phyloP scores from a whole-genome alignment of 2,888 invertebrate genomes.

The Crocallis elinguaria region DNA sequence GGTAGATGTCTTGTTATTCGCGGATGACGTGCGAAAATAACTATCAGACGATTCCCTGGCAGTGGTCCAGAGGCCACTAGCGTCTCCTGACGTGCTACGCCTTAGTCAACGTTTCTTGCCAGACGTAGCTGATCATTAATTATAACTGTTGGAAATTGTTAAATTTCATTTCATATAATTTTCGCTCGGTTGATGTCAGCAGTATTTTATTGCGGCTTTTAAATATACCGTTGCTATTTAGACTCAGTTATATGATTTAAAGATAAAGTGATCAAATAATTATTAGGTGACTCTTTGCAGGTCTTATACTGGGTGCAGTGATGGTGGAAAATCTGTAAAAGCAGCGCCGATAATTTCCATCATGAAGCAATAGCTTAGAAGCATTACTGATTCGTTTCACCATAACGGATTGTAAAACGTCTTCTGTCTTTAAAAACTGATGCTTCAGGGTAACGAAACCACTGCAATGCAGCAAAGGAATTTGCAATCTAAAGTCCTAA shows the following conservation, averaged over 20 bases:
- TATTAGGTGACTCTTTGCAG: background rate
- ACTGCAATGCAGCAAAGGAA: too few relatives aligned
- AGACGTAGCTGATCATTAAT: slow-evolving; percentile 39
- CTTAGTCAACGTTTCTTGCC: slow-evolving; percentile 53
- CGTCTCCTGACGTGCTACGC: slow-evolving; percentile 59
- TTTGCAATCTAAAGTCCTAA: too few relatives aligned
- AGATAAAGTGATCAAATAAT: background rate
- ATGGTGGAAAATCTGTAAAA: too few relatives aligned
- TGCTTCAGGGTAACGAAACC: too few relatives aligned
- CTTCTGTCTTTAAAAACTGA: too few relatives aligned
- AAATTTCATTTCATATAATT: slow-evolving; percentile 28
- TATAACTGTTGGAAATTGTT: slow-evolving; percentile 33
- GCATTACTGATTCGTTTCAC: too few relatives aligned
- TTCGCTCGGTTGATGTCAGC: slow-evolving; percentile 26
- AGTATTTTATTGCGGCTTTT: slow-evolving; percentile 12
- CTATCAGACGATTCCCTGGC: slow-evolving; percentile 75
- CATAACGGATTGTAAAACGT: too few relatives aligned
- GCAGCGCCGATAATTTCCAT: too few relatives aligned
- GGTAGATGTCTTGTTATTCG: slow-evolving; percentile 64
- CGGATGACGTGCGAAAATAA: slow-evolving; percentile 79
- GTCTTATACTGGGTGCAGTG: too few relatives aligned
- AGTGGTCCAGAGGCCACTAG: slow-evolving; percentile 72
- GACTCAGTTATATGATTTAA: slow-evolving; percentile 4
- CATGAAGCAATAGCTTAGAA: too few relatives aligned
- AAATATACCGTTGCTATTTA: slow-evolving; percentile 4